Evolutionary conservation across 2,113 vertebrate species (phyloP).

Genomic region (Macaca nemestrina): DNA sequence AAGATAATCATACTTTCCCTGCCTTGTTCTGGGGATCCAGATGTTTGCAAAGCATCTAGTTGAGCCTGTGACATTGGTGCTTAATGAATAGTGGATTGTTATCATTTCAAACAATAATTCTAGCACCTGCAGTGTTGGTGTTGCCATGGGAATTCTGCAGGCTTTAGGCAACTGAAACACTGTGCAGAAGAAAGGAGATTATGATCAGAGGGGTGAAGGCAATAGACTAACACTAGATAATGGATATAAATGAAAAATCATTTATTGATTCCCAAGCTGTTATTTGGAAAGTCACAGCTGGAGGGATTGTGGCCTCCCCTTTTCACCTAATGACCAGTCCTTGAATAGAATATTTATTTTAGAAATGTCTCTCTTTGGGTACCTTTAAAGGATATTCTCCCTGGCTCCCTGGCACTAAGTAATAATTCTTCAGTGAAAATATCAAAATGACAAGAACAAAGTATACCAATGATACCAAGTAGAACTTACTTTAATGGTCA

Average conservation of each 20-base stretch:
- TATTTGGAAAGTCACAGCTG: neutral
- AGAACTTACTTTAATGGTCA: neutral
- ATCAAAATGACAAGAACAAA: conserved; percentile 3
- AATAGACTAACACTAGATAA: neutral
- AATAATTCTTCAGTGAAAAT: conserved; percentile 12
- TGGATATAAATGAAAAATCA: neutral
- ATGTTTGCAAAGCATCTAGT: neutral
- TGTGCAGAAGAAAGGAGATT: neutral
- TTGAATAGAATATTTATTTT: conserved; percentile 55
- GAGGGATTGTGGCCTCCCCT: neutral
- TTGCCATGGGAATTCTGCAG: neutral
- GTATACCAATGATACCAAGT: neutral
- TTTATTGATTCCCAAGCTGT: conserved; percentile 28
- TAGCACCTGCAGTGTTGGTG: neutral
- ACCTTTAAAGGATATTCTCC: conserved; percentile 18
- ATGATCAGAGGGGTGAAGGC: neutral
- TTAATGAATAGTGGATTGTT: neutral
- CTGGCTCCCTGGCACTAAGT: neutral
- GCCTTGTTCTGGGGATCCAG: neutral
- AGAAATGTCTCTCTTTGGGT: conserved; percentile 20
- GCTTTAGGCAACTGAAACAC: neutral
- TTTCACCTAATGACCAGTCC: neutral
- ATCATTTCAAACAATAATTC: neutral
- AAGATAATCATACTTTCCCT: neutral
- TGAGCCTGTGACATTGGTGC: neutral